These are phyloP conservation scores for Lagria hirta DNA, from an alignment of 2,888 invertebrate genomes.

Conservation along the genomic window DNA sequence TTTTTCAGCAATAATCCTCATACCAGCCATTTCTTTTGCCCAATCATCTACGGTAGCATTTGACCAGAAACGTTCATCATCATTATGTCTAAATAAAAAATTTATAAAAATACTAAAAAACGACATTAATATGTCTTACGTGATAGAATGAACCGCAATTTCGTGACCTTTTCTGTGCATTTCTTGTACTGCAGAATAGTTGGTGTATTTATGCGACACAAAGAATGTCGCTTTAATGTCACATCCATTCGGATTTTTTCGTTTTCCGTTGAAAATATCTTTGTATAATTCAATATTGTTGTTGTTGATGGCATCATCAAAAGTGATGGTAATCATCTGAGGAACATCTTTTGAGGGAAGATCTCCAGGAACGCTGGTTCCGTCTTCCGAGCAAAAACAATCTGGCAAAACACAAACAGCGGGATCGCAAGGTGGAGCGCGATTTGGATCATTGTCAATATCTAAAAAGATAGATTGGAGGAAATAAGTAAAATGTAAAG, in stretches of 20 bases:
- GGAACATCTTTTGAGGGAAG: slow-evolving; percentile 82
- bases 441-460: slow-evolving; percentile 90
- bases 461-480: slow-evolving; percentile 59
- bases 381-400: slow-evolving; percentile 93
- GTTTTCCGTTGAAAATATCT: slow-evolving; percentile 85
- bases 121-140: slow-evolving; percentile 62
- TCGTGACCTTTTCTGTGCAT: slow-evolving; percentile 90
- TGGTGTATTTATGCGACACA: slow-evolving; percentile 90
- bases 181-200: slow-evolving; percentile 91
- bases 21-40: slow-evolving; percentile 94
- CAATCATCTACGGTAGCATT: slow-evolving; percentile 89
- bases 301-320: slow-evolving; percentile 93
- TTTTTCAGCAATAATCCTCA: slow-evolving; percentile 87
- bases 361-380: slow-evolving; percentile 83
- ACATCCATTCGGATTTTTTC: slow-evolving; percentile 91
- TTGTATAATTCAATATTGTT: slow-evolving; percentile 93
- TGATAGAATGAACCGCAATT: slow-evolving; percentile 91
- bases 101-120: slow-evolving; percentile 4
- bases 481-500: slow-evolving; percentile 32
- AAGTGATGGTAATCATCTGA: slow-evolving; percentile 93
- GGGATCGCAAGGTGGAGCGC: slow-evolving; percentile 87
- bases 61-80: slow-evolving; percentile 91
- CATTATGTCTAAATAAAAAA: slow-evolving; percentile 70
- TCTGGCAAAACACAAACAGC: slow-evolving; percentile 85
- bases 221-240: slow-evolving; percentile 92